phyloP scores from a whole-genome alignment of 2,797 vertebrate genomes.

The Acanthornis magna region DNA sequence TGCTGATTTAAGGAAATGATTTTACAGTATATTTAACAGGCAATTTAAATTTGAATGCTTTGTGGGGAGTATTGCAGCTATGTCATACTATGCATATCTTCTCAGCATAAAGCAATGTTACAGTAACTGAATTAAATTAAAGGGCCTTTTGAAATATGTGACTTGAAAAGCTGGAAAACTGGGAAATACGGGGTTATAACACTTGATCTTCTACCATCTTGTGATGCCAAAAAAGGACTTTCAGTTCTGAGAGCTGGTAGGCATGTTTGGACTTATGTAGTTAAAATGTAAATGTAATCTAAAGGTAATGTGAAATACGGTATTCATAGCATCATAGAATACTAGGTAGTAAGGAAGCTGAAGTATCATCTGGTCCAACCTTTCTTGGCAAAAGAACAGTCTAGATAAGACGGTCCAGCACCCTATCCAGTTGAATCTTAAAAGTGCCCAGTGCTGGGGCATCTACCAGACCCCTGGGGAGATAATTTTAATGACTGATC shows the following conservation, averaged over 20 bases:
- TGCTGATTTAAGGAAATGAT: neutral
- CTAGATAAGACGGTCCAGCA: neutral
- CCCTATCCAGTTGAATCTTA: neutral
- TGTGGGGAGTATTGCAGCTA: neutral
- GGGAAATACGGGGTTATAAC: neutral
- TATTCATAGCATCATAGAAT: neutral
- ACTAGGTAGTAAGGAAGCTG: neutral
- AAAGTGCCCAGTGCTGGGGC: neutral
- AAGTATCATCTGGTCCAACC: neutral
- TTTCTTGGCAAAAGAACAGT: neutral
- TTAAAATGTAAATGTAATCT: neutral
- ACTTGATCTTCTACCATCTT: neutral
- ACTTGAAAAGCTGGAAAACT: neutral
- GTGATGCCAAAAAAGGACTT: neutral
- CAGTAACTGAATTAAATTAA: neutral
- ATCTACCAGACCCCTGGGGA: neutral
- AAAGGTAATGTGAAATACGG: neutral
- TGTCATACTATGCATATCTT: neutral
- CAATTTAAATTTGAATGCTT: neutral
- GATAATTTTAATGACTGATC: neutral
- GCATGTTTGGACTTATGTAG: neutral
- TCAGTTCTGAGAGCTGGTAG: neutral
- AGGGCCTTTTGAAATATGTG: neutral
- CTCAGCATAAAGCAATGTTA: neutral
- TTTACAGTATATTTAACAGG: neutral